phyloP scores from a whole-genome alignment of 2,888 invertebrate genomes.

The Ceramica pisi region DNA sequence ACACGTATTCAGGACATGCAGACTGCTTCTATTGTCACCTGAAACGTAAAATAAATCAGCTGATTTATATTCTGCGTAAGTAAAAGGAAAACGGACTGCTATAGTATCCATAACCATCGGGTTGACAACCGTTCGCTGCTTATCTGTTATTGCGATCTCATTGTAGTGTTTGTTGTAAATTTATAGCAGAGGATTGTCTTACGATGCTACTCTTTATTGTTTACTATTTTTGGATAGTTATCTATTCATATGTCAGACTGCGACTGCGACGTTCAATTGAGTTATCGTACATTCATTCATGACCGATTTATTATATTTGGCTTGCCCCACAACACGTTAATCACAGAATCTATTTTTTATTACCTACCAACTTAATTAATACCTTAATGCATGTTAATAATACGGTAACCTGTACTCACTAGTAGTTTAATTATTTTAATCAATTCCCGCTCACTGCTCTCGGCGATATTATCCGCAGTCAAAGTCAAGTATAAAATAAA shows the following conservation, averaged over 20 bases:
- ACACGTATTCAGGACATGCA: constrained; percentile 46
- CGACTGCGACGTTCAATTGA: constrained; percentile 38
- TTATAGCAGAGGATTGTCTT: constrained; percentile 57
- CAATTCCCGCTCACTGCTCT: constrained; percentile 63
- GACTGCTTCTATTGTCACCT: constrained; percentile 42
- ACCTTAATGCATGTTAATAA: constrained; percentile 83
- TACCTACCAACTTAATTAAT: constrained; percentile 84
- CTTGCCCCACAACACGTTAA: constrained; percentile 11
- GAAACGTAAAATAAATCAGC: constrained; percentile 48
- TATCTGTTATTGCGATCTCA: constrained; percentile 62
- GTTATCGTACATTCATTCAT: constrained; percentile 51
- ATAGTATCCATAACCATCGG: constrained; percentile 24
- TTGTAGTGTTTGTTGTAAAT: constrained; percentile 55
- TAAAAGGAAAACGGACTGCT: constrained; percentile 50
- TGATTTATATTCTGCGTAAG: constrained; percentile 51
- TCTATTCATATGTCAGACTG: constrained; percentile 56
- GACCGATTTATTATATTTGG: constrained; percentile 44
- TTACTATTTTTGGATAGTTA: constrained; percentile 54
- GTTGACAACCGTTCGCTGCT: constrained; percentile 34
- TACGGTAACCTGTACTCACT: constrained; percentile 77
- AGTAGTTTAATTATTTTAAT: constrained; percentile 83
- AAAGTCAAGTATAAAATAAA: constrained; percentile 65
- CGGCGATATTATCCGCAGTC: constrained; percentile 37
- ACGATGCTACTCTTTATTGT: constrained; percentile 46
- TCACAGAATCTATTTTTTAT: constrained; percentile 80